Percentiles rank a stretch among this genome's conserved stretches.
phyloP scores from a whole-genome alignment of 2,113 vertebrate species.

The Electrona antarctica region DNA sequence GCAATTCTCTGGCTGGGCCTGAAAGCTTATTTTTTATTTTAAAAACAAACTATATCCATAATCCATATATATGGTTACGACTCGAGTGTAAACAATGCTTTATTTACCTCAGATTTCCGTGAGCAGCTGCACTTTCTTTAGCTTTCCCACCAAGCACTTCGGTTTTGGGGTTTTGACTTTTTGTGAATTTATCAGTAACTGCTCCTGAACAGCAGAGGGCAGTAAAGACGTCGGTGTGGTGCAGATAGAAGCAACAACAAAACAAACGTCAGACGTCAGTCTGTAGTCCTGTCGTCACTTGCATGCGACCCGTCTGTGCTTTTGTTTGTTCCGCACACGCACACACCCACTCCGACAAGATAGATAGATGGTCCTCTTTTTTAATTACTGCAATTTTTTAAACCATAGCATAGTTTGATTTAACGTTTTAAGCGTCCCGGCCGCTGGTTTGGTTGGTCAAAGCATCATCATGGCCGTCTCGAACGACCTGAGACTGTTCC shows the following conservation, averaged over 20 bases:
- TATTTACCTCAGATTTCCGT: no score
- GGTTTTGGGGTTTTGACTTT: background rate
- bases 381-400: background rate
- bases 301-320: conserved; percentile 33
- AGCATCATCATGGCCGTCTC: conserved; percentile 58
- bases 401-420: background rate
- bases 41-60: no score
- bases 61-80: no score
- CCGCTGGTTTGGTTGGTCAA: background rate
- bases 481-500: conserved; percentile 65
- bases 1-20: no score
- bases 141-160: background rate
- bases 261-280: no score
- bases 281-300: conserved; percentile 34
- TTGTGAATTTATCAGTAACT: background rate
- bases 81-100: no score
- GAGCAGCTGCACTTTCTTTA: background rate
- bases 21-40: no score
- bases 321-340: conserved; percentile 72
- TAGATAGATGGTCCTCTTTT: background rate
- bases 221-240: background rate
- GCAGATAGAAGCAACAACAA: background rate
- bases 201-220: conserved; percentile 36
- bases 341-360: conserved; percentile 20
- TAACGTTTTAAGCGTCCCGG: background rate